Percentiles rank a stretch among this genome's conserved stretches.
These are phyloP conservation scores for Nomada flava DNA, from an alignment of 2,888 invertebrate genomes.

Conservation along the genomic window DNA sequence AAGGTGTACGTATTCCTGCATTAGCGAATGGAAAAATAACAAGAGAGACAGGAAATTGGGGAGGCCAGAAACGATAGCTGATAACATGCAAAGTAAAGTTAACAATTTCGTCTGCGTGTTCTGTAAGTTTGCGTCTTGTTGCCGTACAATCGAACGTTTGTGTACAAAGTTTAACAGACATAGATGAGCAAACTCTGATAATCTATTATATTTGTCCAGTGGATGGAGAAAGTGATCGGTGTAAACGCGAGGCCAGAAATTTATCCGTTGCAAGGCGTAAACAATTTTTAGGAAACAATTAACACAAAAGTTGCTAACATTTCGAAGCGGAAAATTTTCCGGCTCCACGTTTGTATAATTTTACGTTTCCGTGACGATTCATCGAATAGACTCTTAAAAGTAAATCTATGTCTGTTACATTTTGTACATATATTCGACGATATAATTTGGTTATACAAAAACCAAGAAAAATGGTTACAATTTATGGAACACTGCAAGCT, in stretches of 20 bases:
- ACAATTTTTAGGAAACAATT: no score
- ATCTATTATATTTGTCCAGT: no score
- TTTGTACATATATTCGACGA: neutral
- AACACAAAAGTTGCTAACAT: no score
- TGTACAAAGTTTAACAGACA: neutral
- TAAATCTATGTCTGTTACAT: no score
- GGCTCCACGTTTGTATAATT: neutral
- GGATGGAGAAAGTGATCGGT: no score
- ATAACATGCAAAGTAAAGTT: constrained; percentile 5
- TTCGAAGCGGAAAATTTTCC: no score
- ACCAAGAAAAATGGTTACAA: neutral
- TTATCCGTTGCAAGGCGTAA: no score
- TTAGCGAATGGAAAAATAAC: neutral
- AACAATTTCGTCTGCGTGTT: constrained; percentile 6
- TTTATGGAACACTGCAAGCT: constrained; percentile 1
- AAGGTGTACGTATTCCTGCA: constrained; percentile 9
- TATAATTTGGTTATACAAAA: neutral
- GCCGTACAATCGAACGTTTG: neutral
- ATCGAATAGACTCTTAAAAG: neutral
- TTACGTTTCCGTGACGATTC: neutral
- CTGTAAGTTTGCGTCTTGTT: no score
- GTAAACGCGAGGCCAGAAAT: no score
- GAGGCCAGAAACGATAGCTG: constrained; percentile 28
- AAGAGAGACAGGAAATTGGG: constrained; percentile 9
- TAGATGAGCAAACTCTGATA: no score